A percentile compares a stretch with the other conserved stretches of the same genome.
These are phyloP conservation scores for Rhabdomys pumilio DNA, from an alignment of 2,797 vertebrate species.

Conservation along the genomic window DNA sequence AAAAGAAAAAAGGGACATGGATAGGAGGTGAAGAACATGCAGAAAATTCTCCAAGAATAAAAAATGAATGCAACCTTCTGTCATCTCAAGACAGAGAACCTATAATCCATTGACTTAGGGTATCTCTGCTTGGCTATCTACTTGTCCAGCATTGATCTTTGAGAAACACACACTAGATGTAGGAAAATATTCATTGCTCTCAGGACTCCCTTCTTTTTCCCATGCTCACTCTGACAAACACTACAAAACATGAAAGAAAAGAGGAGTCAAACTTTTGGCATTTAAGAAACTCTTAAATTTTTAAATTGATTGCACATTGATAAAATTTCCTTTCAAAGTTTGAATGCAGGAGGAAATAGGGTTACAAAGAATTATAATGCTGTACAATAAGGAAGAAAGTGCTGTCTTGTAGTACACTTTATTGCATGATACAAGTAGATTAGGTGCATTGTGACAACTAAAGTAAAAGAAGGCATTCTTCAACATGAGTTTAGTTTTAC, in stretches of 20 bases:
- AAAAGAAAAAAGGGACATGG: not conserved
- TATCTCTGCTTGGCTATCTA: not conserved
- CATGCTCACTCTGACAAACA: not conserved
- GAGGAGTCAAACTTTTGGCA: not conserved
- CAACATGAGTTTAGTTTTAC: not conserved
- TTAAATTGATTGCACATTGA: not conserved
- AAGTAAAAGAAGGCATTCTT: not conserved
- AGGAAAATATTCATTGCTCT: not conserved
- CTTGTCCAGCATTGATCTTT: not conserved
- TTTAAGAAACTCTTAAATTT: conserved; percentile 3
- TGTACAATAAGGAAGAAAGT: not conserved
- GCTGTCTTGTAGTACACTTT: not conserved
- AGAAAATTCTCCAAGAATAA: not conserved
- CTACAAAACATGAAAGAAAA: not conserved
- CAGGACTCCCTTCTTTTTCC: not conserved
- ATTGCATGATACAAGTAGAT: not conserved
- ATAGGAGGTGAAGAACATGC: not conserved
- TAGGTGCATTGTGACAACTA: not conserved
- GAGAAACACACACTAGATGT: no score
- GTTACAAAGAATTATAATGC: not conserved
- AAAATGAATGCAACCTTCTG: not conserved
- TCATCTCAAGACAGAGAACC: not conserved
- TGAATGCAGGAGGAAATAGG: not conserved
- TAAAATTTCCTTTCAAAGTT: not conserved
- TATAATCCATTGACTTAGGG: not conserved